These are phyloP conservation scores for Cottoperca gobio DNA, from an alignment of 2,797 vertebrate species.

Conservation along the genomic window DNA sequence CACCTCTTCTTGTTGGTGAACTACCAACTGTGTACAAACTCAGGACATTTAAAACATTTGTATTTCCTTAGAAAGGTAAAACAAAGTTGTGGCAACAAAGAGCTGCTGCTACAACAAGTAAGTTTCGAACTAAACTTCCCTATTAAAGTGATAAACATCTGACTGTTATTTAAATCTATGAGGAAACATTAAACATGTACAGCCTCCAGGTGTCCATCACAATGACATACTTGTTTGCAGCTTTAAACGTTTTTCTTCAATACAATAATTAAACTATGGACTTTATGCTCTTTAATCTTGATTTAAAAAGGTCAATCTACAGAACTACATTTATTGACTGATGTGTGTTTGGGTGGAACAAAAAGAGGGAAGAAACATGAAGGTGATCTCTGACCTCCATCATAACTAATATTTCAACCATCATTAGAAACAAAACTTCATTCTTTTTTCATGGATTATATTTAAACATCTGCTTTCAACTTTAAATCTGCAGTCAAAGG, in stretches of 20 bases:
- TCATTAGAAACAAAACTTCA: not conserved
- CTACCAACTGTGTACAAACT: too few species aligned
- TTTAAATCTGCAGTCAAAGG: not conserved
- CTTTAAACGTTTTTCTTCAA: not conserved
- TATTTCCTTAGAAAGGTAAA: too few species aligned
- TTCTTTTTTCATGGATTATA: not conserved
- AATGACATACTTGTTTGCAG: not conserved
- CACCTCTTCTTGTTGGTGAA: too few species aligned
- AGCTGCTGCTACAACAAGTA: too few species aligned
- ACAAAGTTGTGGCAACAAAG: too few species aligned
- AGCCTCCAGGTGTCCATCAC: too few species aligned
- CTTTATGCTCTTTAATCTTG: not conserved
- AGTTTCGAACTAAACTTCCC: not conserved
- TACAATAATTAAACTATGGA: not conserved
- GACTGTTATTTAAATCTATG: too few species aligned
- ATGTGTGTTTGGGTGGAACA: not conserved
- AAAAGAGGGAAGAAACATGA: not conserved
- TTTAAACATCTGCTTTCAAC: not conserved
- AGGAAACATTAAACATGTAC: too few species aligned
- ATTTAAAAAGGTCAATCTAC: not conserved
- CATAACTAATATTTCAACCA: not conserved
- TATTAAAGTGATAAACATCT: not conserved
- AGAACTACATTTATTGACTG: too few species aligned
- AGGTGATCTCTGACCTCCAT: slow-evolving; percentile 26
- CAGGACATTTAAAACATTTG: too few species aligned